phyloP scores from a whole-genome alignment of 2,113 vertebrate species.

The Aplodontia rufa region DNA sequence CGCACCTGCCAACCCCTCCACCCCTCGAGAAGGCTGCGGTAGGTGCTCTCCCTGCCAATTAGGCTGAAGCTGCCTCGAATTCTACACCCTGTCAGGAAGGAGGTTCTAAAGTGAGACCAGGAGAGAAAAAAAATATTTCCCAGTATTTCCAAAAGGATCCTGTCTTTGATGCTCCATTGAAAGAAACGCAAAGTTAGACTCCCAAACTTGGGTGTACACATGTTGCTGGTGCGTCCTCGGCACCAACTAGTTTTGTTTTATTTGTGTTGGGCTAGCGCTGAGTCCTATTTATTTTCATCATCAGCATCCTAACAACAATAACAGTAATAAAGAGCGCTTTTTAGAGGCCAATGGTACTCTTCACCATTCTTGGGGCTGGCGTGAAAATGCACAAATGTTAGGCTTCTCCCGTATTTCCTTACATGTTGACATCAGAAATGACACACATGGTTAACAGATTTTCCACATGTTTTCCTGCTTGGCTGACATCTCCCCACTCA shows the following conservation, averaged over 20 bases:
- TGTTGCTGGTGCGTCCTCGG: not conserved
- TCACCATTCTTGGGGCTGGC: not conserved
- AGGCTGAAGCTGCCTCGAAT: not conserved
- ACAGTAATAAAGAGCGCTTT: not conserved
- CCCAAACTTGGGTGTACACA: not conserved
- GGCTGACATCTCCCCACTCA: constrained; percentile 83
- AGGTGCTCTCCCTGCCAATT: not conserved
- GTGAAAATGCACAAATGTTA: not conserved
- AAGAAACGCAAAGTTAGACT: not conserved
- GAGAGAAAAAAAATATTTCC: not conserved
- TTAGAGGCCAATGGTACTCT: not conserved
- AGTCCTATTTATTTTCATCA: not conserved
- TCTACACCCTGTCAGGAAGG: not conserved
- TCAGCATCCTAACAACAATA: no score
- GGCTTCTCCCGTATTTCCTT: constrained; percentile 73
- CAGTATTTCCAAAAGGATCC: not conserved
- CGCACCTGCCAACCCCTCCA: not conserved
- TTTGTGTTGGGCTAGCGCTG: not conserved
- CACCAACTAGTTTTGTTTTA: not conserved
- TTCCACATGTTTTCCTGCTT: constrained; percentile 83
- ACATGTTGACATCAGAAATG: constrained; percentile 81
- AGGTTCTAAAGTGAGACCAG: not conserved
- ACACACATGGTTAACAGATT: constrained; percentile 87
- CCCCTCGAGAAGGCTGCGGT: accelerated
- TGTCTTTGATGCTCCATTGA: not conserved